Conservation (phyloP, 2,888 invertebrate species). For the Hololepta plana region DNA sequence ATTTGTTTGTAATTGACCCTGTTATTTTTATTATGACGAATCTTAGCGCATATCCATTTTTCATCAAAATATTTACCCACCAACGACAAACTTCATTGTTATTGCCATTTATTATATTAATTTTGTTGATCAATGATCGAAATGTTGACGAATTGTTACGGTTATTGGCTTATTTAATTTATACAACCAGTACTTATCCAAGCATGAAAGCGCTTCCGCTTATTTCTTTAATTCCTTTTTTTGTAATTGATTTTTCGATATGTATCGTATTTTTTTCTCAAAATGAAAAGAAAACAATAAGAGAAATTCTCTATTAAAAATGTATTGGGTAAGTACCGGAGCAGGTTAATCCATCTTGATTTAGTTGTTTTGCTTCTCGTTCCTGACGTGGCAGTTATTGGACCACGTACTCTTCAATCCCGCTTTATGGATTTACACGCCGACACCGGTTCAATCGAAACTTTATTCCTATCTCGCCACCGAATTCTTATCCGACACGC, state of each 20-base stretch:
- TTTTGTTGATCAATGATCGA: too few species aligned
- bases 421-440: slow-evolving; percentile 96
- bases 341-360: slow-evolving; percentile 43
- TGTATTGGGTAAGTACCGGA: slow-evolving; percentile 31
- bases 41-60: too few species aligned
- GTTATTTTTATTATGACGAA: too few species aligned
- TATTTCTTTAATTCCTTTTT: too few species aligned
- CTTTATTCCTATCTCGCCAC: slow-evolving; percentile 96
- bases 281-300: slow-evolving; percentile 6
- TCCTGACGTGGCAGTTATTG: slow-evolving; percentile 87
- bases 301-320: slow-evolving; percentile 9
- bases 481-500: slow-evolving; percentile 95
- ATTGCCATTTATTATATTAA: too few species aligned
- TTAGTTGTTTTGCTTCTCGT: slow-evolving; percentile 80
- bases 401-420: slow-evolving; percentile 99
- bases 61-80: too few species aligned
- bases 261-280: slow-evolving; percentile 7
- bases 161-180: slow-evolving; percentile 1
- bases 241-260: too few species aligned
- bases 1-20: too few species aligned
- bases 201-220: slow-evolving; percentile 17
- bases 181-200: slow-evolving; percentile 26
- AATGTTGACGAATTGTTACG: too few species aligned
- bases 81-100: too few species aligned
- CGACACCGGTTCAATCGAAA: slow-evolving; percentile 84